Evolutionary conservation across 2,113 vertebrate genomes (phyloP), one percentile per base, ranked within the genome.

Genomic region (Lagopus muta): DNA sequence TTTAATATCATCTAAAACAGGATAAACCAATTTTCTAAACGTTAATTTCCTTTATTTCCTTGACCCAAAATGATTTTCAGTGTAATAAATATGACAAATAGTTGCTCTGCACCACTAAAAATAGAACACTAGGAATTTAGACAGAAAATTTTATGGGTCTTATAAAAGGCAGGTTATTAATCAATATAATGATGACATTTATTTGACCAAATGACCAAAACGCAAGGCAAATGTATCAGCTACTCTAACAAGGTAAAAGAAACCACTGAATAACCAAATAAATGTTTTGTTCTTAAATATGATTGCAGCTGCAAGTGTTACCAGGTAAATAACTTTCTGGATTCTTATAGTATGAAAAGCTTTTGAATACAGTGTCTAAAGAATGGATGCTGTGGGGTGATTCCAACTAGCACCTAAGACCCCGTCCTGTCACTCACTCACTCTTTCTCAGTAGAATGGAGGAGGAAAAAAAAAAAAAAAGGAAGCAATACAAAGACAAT

Each of bases 201-300:
- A 92, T 92, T 89, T 55, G 92, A 96, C 93, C 66, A 92, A 95
- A 93, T 92, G 77, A 91, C 67, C 67, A 67, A 43, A 92, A 55
- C 50, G 73, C 45, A 89, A 82, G 47, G 40, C n/a, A 96, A 92
- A 94, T 34, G 14, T 50, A 80, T 93, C 42, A 92, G 67, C 60
- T 34, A 92, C 17, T 47, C 60, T 89, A 96, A 93, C 0, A 90
- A 79, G 74, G 93, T 54, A 85, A 94, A 96, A 91, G 87, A 93
- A 78, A 82, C 11, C 18, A 48, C n/a, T 0, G 1, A 87, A 72
- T 62, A 91, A 82, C 54, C 58, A 82, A 93, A 84, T 40, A 58
- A 42, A 61, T 0, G 2, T 34, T 87, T 76, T 82, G 18, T 42
- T 86, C 71, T 80, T 82, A 92, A 85, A 92, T 62, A 54, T 12